phyloP scores from a whole-genome alignment of 2,113 vertebrate species.

The Antechinus stuartii region DNA sequence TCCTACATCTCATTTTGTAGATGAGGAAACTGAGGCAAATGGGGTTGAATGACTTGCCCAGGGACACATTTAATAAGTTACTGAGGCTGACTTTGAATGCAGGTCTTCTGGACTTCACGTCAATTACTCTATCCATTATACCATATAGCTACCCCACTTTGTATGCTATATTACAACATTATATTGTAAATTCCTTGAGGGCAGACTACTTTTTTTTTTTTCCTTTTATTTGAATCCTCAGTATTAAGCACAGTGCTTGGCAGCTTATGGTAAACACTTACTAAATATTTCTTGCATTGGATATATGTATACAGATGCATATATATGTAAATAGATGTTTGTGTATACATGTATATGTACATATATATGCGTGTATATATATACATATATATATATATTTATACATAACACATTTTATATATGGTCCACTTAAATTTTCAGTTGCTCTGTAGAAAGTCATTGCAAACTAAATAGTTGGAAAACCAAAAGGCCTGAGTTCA shows the following conservation, averaged over 20 bases:
- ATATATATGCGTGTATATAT: not conserved
- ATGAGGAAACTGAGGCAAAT: not conserved
- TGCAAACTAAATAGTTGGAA: not conserved
- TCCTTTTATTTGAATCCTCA: too few relatives aligned
- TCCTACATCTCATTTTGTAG: not conserved
- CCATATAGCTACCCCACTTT: not conserved
- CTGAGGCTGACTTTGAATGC: not conserved
- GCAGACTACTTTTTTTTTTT: not conserved
- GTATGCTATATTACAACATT: not conserved
- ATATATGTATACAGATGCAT: not conserved
- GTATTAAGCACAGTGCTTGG: not conserved
- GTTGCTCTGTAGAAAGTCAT: constrained; percentile 24
- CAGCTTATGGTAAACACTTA: not conserved
- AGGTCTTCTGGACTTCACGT: not conserved
- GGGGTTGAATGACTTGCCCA: not conserved
- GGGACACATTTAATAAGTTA: not conserved
- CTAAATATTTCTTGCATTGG: not conserved
- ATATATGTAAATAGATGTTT: not conserved
- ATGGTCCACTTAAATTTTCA: not conserved
- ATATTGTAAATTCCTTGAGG: not conserved
- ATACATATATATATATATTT: too few relatives aligned
- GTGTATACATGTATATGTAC: not conserved
- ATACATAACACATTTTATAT: not conserved
- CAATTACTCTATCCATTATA: not conserved
- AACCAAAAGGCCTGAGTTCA: not conserved